phyloP scores from a whole-genome alignment of 2,113 vertebrate genomes.

The Aldabrachelys gigantea region DNA sequence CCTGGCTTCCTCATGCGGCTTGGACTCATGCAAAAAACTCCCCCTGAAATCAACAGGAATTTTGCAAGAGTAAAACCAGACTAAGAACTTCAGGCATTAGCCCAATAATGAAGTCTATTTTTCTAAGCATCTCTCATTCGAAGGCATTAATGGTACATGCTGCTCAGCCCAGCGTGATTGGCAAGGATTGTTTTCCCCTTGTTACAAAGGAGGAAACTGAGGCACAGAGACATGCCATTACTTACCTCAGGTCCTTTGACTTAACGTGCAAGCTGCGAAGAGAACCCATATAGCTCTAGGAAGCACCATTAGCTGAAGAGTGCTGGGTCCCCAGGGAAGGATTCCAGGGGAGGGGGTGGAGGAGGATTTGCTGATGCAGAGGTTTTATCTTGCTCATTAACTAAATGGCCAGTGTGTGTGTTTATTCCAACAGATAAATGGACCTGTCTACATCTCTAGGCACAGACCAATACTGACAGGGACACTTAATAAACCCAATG shows the following conservation, averaged over 20 bases:
- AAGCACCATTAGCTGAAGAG: background rate
- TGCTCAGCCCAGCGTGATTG: background rate
- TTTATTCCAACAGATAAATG: too few species aligned
- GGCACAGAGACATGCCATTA: background rate
- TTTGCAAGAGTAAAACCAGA: background rate
- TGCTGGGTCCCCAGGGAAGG: too few species aligned
- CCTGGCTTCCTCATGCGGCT: background rate
- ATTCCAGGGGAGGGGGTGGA: background rate
- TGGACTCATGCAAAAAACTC: background rate
- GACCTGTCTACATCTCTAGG: too few species aligned
- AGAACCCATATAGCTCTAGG: background rate
- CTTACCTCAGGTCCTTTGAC: background rate
- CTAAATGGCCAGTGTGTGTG: background rate
- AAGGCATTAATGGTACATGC: background rate
- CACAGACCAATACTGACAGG: too few species aligned
- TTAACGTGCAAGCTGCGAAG: background rate
- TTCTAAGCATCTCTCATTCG: background rate
- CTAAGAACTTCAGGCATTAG: background rate
- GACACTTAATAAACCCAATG: too few species aligned
- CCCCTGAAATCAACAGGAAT: background rate
- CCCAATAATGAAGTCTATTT: background rate
- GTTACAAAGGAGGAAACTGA: background rate
- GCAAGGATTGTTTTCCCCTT: background rate
- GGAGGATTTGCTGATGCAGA: background rate
- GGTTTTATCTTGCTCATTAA: background rate